A percentile compares a stretch with the other conserved stretches of the same genome.
These are phyloP conservation scores for Poeciliopsis prolifica DNA, from an alignment of 2,113 vertebrate genomes.

Conservation along the genomic window DNA sequence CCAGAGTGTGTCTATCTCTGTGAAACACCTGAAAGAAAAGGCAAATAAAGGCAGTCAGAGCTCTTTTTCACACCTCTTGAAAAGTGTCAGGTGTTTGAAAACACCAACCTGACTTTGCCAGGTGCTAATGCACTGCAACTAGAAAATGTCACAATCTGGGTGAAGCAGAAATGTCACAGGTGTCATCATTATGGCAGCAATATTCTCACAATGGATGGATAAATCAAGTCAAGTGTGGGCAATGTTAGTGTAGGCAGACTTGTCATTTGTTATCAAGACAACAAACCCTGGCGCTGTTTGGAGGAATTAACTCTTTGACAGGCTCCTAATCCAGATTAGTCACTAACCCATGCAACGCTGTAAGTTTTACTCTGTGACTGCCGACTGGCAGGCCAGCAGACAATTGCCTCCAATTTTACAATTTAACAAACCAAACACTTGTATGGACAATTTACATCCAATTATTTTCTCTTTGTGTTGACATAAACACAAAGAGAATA, in stretches of 20 bases:
- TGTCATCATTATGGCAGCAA: not conserved
- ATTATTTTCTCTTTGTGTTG: not conserved
- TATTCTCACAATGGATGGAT: not conserved
- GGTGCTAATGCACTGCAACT: slow-evolving; percentile 23
- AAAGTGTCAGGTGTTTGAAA: not conserved
- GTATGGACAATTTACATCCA: not conserved
- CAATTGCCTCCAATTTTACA: not conserved
- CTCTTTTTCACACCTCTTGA: not conserved
- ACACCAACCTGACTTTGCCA: not conserved
- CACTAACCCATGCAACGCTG: no score
- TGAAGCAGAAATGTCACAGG: not conserved
- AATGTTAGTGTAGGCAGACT: no score
- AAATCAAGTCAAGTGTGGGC: no score
- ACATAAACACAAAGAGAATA: no score
- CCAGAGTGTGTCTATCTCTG: not conserved
- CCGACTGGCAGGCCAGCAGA: not conserved
- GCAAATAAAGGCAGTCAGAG: not conserved
- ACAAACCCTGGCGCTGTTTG: not conserved
- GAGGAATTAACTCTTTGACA: not conserved
- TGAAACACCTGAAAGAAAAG: not conserved
- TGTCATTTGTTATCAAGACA: not conserved
- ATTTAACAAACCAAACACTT: not conserved
- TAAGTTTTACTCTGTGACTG: not conserved
- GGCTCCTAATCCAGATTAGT: not conserved
- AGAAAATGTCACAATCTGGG: not conserved